phyloP scores from a whole-genome alignment of 2,888 invertebrate species.

The Mamestra brassicae region DNA sequence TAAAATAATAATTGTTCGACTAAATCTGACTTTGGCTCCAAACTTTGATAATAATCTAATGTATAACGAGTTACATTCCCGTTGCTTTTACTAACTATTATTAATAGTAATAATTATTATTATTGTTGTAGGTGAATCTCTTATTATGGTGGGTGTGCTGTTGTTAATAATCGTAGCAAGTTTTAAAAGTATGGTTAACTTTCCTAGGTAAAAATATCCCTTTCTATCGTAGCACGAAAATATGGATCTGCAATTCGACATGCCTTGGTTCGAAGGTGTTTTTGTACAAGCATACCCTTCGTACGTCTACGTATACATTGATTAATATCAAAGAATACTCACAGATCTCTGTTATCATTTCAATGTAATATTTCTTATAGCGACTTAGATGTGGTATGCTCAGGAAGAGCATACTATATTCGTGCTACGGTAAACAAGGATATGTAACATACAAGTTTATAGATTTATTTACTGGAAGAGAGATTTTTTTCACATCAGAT shows the following conservation, averaged over 20 bases:
- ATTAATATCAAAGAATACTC: too few species aligned
- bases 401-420: too few species aligned
- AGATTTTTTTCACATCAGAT: too few species aligned
- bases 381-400: too few species aligned
- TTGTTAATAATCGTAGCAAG: conserved; percentile 30
- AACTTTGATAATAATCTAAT: conserved; percentile 52
- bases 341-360: too few species aligned
- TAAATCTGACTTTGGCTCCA: conserved; percentile 56
- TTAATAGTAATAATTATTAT: conserved; percentile 36
- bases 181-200: background rate
- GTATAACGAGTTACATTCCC: conserved; percentile 58
- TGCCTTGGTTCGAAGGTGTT: too few species aligned
- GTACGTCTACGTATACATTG: too few species aligned
- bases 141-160: conserved; percentile 22
- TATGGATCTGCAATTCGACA: background rate
- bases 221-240: background rate
- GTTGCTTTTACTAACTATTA: conserved; percentile 56
- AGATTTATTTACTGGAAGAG: too few species aligned
- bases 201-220: background rate
- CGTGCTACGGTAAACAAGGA: too few species aligned
- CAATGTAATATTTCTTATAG: too few species aligned
- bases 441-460: too few species aligned
- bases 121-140: conserved; percentile 57
- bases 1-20: conserved; percentile 31
- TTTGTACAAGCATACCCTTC: too few species aligned